Evolutionary conservation across 37 sponge, comb jelly and placozoan genomes (phyloP), one percentile per base, ranked within the genome.

Genomic region (Axinella damicornis): DNA sequence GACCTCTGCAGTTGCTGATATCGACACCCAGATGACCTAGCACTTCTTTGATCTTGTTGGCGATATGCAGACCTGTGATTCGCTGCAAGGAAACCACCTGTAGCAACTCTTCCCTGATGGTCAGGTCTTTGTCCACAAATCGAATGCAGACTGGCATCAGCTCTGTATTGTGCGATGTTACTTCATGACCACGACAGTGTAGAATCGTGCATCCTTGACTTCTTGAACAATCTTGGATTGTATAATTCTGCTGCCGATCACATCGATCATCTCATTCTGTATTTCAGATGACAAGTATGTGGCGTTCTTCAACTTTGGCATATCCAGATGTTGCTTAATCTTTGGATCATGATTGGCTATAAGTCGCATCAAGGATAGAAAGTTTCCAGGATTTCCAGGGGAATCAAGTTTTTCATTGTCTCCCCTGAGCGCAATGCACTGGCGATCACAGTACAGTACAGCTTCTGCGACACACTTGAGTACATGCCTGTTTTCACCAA

Each of bases 341-440:
- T n/a, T n/a, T n/a, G n/a, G n/a, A n/a, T n/a, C n/a, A n/a, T n/a
- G n/a, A n/a, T n/a, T n/a, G 28, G 82, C 75, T 66, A 88, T 20
- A 14, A 74, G 24, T 58, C 86, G 67, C 74, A 90, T 15, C 80
- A 85, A 27, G 14, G 90, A 64, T 25, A 90, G 53, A 84, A 86
- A 85, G 65, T 84, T 90, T 25, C 86, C 91, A 63, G 86, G 87
- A 24, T 88, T 90, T 19, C 82, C 69, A 28, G 68, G 41, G 25
- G 79, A 36, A 31, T 84, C 76, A 14, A 75, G 69, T n/a, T 68
- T 65, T 53, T 85, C 86, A 36, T 9, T 69, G 53, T 90, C 75
- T 35, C 87, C 91, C 69, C 91, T 58, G 35, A 90, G 36, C 20
- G 86, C 87, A 80, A 90, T 76, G 55, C 82, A 79, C 41, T 90